Base-by-base conservation (phyloP, 1,140 invertebrate species). In the Phenacoccus solenopsis region DNA sequence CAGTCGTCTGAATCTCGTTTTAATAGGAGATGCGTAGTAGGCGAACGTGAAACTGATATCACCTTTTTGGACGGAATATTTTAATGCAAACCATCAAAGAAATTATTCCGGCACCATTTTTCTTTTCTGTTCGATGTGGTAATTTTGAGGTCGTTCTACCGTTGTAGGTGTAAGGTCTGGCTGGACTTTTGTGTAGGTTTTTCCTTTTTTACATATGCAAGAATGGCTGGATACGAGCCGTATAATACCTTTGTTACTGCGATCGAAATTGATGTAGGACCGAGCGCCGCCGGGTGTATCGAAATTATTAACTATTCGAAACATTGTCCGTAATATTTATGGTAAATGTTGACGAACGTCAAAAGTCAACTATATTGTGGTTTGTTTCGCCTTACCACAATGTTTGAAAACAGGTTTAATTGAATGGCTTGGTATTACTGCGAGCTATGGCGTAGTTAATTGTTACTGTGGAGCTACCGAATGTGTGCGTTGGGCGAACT, bases 91-190 rank as follows among this genome's bases (percentile, higher is more conserved):
- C 12, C 38, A 49, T 49, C 38, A 49, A 49, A 49, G 38, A 49
- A 49, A 49, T 49, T 49, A 49, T 49, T 49, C 38, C 38, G 38
- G 12, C 38, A 49, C 38, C 38, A 49, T 16, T 49, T 49, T 49
- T 32, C 30, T 32, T 13, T 32, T 49, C 38, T 49, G 20, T 49
- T 49, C 20, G 38, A n/a, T 49, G 2, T 16, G 38, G 38, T 49
- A 49, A 49, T 49, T 49, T n/a, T 49, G 20, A 49, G 38, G 38
- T 49, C 38, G 38, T 49, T 49, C 38, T 49, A 49, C 38, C 38
- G 38, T 49, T 49, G 38, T 49, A 49, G 38, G 38, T 49, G 38
- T 49, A 49, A 49, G 38, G 38, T 49, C 38, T 49, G 38, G 38
- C 38, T 49, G 13, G 38, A 49, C 38, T 49, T 49, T 49, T 49